Evolutionary conservation across 2,888 invertebrate species (phyloP), one percentile per base, ranked within the genome.

Genomic region (Taphrorychus bicolor): DNA sequence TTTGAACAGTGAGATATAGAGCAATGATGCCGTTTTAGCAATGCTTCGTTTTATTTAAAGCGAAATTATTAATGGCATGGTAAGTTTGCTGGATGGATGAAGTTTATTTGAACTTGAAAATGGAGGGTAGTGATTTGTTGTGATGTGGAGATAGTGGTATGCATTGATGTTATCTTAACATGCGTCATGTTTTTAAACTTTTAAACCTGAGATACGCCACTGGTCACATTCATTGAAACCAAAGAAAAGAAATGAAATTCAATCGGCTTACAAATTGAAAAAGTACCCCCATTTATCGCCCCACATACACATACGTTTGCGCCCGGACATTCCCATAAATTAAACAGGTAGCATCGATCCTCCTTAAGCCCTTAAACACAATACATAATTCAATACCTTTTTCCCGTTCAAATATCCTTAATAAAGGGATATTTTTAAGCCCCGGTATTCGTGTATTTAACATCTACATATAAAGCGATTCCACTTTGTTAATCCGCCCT

Each of bases 391-490:
- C 40, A 53, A 32, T 52, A 41, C 53, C 22, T n/a, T n/a, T n/a
- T 21, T 9, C 7, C 60, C 52, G 41, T 40, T 41, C 42, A 60
- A 52, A 60, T 32, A 53, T 60, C 53, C 60, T 53, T 60, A 41
- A 52, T 60, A 60, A 60, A 52, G 53, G 52, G 53, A 60, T 53
- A 52, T 60, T 52, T 60, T 52, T 60, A 60, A 60, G 23, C 59
- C 42, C 45, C 14, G 57, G 40, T 18, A 58, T 58, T 23, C 58
- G 60, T 60, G 60, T 60, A 42, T 60, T 60, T 60, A 60, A 53
- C 60, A 60, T 62, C 56, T 62, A 62, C 62, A 56, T 62, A 62
- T 62, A 62, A 62, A 62, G 62, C 62, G 62, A 54, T 62, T 48
- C 40, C 24, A 48, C 48, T 62, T 62, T 62, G 62, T 42, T 62